Evolutionary conservation across 2,888 invertebrate species (phyloP).

Genomic region (Amorpha juglandis): DNA sequence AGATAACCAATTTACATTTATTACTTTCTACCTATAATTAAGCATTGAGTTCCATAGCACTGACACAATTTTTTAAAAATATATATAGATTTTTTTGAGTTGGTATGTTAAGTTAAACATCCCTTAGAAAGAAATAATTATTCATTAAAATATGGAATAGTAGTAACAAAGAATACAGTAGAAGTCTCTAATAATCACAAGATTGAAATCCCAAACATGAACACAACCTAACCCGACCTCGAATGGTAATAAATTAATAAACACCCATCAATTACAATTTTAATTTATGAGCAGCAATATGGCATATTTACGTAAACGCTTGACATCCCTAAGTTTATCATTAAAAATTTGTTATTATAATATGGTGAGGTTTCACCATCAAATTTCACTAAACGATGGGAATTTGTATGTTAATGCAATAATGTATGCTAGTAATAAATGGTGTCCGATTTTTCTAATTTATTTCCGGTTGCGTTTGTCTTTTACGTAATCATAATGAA

Average conservation of each 20-base stretch:
- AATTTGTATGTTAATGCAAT: conserved; percentile 55
- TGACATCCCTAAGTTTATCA: conserved; percentile 45
- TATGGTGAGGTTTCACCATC: conserved; percentile 53
- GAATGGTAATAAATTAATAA: background rate
- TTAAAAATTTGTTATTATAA: conserved; percentile 54
- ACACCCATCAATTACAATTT: background rate
- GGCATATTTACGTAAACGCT: conserved; percentile 44
- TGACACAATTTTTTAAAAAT: too few species aligned
- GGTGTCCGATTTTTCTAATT: conserved; percentile 42
- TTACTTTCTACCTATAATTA: too few species aligned
- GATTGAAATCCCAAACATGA: too few species aligned
- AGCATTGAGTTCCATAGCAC: too few species aligned
- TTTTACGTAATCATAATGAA: conserved; percentile 42
- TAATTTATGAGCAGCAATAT: conserved; percentile 34
- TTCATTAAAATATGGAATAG: too few species aligned
- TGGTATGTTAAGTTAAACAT: too few species aligned
- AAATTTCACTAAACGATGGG: conserved; percentile 57
- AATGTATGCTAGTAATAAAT: conserved; percentile 22
- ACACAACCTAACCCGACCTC: background rate
- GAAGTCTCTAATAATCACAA: too few species aligned
- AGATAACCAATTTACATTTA: too few species aligned
- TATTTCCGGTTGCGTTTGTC: conserved; percentile 33
- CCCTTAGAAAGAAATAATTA: too few species aligned
- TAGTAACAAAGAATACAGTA: too few species aligned
- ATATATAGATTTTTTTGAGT: too few species aligned